Base-by-base conservation (phyloP, 2,888 invertebrate genomes). In the Nymphalis urticae region DNA sequence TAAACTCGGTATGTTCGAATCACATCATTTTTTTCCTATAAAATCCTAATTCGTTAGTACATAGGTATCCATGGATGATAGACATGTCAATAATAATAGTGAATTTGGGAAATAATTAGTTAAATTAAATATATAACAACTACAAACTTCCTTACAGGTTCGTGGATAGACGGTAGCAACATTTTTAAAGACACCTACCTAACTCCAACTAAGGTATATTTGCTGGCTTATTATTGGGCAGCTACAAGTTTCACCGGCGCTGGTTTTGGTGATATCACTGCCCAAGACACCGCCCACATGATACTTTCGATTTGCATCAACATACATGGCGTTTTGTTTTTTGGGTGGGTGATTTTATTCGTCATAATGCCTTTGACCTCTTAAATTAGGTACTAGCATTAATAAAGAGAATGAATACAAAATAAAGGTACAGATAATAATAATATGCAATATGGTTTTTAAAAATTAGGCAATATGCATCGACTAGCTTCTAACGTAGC, bases 231-330 rank as follows among this genome's bases (percentile, higher is more conserved):
- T 77, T 93, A 93, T 76, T 93, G 93, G 92, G 77, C 90, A 5
- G 89, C 93, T 3, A 80, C 88, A 2, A 89, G 89, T 68, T 89
- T 93, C 72, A 89, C 89, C 64, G 89, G 92, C 36, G 89, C 90
- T 64, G 93, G 93, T 16, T 92, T 93, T 70, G 93, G 93, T 64
- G 93, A 93, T 76, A 85, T 93, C 69, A 86, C 85, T 27, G 88
- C 93, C 1, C 88, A 92, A 73, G 87, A 89, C 75, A 82, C 87
- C 62, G 74, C 78, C 53, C 89, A 90, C 76, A 87, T 93, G 85
- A 78, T 92, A 63, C 77, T 93, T 70, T 85, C 89, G 71, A 88
- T 89, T 72, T 85, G 88, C 67, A 84, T 88, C 66, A 88, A 85
- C 73, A 76, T 93, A 72, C 92, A 91, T 76, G 93, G 93, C 47